Conservation (phyloP, 2,113 vertebrate species). For the Oophaga pumilio region DNA sequence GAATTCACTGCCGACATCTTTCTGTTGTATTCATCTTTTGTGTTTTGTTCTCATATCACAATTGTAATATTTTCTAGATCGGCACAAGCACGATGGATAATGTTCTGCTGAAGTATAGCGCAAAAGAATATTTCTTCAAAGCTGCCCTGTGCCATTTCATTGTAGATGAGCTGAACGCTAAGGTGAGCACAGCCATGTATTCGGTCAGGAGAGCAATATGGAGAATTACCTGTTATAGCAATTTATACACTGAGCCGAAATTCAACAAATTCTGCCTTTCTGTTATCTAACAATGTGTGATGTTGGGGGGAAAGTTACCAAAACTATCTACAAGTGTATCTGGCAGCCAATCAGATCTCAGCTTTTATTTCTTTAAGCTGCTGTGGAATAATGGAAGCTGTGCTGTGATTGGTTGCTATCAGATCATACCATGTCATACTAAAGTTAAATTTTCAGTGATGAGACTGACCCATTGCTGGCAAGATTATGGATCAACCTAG, state of each 20-base stretch:
- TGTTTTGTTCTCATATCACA: not conserved
- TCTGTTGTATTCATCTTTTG: not conserved
- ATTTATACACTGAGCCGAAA: not conserved
- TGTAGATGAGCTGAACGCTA: conserved; percentile 95
- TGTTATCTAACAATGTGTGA: not conserved
- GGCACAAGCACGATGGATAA: conserved; percentile 97
- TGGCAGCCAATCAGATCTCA: no score
- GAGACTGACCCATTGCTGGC: no score
- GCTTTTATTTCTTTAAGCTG: no score
- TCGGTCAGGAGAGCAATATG: not conserved
- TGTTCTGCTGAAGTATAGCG: conserved; percentile 93
- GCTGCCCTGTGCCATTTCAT: conserved; percentile 96
- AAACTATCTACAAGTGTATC: no score
- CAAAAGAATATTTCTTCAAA: conserved; percentile 99
- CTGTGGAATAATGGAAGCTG: no score
- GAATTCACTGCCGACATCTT: no score
- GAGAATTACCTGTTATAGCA: not conserved
- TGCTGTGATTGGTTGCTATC: no score
- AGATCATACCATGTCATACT: no score
- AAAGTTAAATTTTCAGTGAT: no score
- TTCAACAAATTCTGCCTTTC: not conserved
- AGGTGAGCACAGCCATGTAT: conserved; percentile 69
- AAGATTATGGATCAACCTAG: no score
- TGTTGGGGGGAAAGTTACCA: no score
- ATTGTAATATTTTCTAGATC: conserved; percentile 71